These are phyloP conservation scores for Phataginus tetradactyla DNA, from an alignment of 2,797 vertebrate species.

Conservation along the genomic window DNA sequence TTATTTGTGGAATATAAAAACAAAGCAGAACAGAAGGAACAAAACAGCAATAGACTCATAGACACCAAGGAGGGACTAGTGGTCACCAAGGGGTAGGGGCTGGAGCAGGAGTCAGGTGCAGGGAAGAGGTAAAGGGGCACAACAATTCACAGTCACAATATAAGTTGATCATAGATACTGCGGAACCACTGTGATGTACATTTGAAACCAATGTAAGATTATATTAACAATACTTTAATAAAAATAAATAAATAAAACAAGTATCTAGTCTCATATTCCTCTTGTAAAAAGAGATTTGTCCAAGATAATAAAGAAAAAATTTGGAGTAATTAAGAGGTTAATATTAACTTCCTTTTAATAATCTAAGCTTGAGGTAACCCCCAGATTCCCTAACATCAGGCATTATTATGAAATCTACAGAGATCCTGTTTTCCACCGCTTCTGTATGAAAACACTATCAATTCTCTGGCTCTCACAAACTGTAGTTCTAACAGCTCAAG, in stretches of 20 bases:
- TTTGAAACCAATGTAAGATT: too few relatives aligned
- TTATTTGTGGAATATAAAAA: too few relatives aligned
- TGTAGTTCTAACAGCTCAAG: neutral
- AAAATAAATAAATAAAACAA: neutral
- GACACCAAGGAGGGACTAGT: too few relatives aligned
- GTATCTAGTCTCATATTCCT: constrained; percentile 14
- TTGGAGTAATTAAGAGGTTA: constrained; percentile 26
- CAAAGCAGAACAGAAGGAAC: too few relatives aligned
- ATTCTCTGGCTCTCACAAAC: neutral
- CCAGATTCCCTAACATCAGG: constrained; percentile 45
- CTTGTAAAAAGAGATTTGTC: constrained; percentile 54
- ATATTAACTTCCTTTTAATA: constrained; percentile 65
- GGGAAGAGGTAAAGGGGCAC: too few relatives aligned
- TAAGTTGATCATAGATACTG: too few relatives aligned
- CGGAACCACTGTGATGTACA: too few relatives aligned
- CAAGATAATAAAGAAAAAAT: constrained; percentile 43
- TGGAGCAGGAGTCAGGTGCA: too few relatives aligned
- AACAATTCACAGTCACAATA: too few relatives aligned
- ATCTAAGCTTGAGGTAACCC: constrained; percentile 49
- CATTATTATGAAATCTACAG: neutral
- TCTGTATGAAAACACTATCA: constrained; percentile 12
- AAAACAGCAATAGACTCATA: too few relatives aligned
- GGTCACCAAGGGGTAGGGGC: too few relatives aligned
- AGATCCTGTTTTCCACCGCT: neutral
- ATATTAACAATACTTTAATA: too few relatives aligned